phyloP scores from a whole-genome alignment of 2,888 invertebrate genomes.

The Drosophila mettleri region DNA sequence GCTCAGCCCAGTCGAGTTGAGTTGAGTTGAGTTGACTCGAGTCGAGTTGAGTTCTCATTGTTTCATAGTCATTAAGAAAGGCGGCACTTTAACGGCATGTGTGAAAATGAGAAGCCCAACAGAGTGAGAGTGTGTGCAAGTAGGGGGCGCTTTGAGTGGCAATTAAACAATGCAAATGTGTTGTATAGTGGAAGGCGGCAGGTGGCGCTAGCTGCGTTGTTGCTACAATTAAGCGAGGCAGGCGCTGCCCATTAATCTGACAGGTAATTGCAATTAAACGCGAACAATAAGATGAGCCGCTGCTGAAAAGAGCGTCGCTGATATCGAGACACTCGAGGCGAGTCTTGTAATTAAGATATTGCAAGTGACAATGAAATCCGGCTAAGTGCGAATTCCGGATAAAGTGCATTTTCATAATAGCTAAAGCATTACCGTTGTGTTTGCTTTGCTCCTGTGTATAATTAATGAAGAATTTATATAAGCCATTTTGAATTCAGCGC shows the following conservation, averaged over 20 bases:
- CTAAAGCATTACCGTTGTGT: not conserved
- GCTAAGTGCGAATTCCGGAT: conserved; percentile 14
- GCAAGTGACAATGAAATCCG: conserved; percentile 40
- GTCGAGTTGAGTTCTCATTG: conserved; percentile 56
- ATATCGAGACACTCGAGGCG: conserved; percentile 19
- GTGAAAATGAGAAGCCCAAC: conserved; percentile 34
- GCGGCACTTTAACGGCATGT: conserved; percentile 49
- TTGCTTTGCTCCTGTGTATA: not conserved
- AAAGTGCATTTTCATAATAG: conserved; percentile 1
- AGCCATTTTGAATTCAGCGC: not conserved
- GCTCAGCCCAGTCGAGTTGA: conserved; percentile 6
- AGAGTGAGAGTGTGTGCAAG: not conserved
- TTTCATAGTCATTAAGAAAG: conserved; percentile 68
- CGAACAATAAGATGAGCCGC: conserved; percentile 49
- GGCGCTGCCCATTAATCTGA: conserved; percentile 71
- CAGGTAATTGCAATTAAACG: conserved; percentile 77
- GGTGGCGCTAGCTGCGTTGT: conserved; percentile 38
- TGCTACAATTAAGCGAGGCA: conserved; percentile 50
- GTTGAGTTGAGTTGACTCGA: conserved; percentile 24
- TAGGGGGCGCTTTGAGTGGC: conserved; percentile 63
- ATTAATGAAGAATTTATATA: not conserved
- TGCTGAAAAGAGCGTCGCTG: conserved; percentile 18
- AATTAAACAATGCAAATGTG: conserved; percentile 70
- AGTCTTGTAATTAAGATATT: conserved; percentile 41
- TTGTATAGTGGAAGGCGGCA: conserved; percentile 9